Conservation (phyloP, 2,113 vertebrate genomes). For the Paedocypris sp. region DNA sequence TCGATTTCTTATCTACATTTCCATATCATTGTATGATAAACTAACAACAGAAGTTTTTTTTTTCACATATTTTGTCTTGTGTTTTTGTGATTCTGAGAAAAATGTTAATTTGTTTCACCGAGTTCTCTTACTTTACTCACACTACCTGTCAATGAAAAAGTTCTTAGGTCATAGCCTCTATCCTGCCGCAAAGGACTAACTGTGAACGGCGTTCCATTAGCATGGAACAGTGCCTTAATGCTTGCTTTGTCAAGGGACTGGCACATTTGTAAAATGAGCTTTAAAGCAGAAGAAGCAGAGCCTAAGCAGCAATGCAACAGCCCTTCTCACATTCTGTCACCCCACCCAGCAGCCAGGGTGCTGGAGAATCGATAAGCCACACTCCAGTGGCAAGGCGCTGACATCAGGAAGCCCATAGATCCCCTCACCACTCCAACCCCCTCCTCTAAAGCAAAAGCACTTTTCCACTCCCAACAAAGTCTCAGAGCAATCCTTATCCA, state of each 20-base stretch:
- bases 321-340: background rate
- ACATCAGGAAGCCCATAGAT: constrained; percentile 30
- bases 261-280: background rate
- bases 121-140: no score
- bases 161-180: background rate
- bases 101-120: no score
- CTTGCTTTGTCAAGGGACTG: background rate
- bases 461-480: constrained; percentile 20
- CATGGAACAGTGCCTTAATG: background rate
- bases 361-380: constrained; percentile 34
- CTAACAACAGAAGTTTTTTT: no score
- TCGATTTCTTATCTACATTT: background rate
- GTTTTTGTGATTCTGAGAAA: no score
- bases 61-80: no score
- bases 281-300: background rate
- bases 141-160: constrained; percentile 1
- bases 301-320: background rate
- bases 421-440: constrained; percentile 14
- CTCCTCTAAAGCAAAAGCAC: constrained; percentile 31
- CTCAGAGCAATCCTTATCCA: constrained; percentile 22
- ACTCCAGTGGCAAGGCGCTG: constrained; percentile 25
- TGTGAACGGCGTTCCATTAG: background rate
- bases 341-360: constrained; percentile 20
- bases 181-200: no score
- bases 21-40: no score